A percentile compares a stretch with the other conserved stretches of the same genome.
Conservation (phyloP, 2,888 invertebrate species). For the Mesorhabditis belari region DNA sequence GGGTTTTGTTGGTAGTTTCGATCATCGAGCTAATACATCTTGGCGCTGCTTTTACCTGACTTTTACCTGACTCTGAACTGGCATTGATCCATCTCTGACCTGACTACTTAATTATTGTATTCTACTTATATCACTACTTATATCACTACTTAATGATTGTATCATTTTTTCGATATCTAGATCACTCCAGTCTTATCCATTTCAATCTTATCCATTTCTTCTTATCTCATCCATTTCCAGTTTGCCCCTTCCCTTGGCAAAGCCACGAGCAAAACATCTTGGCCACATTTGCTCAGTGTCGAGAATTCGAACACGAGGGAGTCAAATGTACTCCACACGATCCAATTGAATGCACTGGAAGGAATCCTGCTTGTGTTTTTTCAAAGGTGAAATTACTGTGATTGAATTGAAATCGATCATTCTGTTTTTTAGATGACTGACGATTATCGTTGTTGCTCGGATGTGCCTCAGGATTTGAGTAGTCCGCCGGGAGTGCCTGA, state of each 20-base stretch:
- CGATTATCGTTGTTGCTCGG: conserved; percentile 37
- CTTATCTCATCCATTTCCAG: no score
- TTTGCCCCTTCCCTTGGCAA: conserved; percentile 42
- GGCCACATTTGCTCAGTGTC: conserved; percentile 34
- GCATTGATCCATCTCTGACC: no score
- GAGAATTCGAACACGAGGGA: conserved; percentile 31
- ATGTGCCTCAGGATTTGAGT: conserved; percentile 32
- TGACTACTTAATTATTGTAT: no score
- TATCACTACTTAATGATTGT: neutral
- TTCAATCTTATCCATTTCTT: no score
- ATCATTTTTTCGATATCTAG: no score
- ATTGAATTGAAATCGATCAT: neutral
- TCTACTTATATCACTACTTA: neutral
- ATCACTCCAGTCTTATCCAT: no score
- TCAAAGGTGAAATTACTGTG: conserved; percentile 12
- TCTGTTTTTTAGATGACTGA: conserved; percentile 9
- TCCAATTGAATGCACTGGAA: conserved; percentile 40
- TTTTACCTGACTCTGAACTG: no score
- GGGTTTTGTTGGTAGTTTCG: no score
- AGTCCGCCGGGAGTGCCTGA: conserved; percentile 38
- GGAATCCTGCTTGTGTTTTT: conserved; percentile 36
- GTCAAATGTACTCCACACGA: conserved; percentile 38
- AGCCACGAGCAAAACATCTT: conserved; percentile 42
- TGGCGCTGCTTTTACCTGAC: no score
- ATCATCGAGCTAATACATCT: no score